A percentile compares a stretch with the other conserved stretches of the same genome.
These are phyloP conservation scores for Rhadinocentrus ornatus DNA, from an alignment of 2,797 vertebrate species.

Conservation along the genomic window DNA sequence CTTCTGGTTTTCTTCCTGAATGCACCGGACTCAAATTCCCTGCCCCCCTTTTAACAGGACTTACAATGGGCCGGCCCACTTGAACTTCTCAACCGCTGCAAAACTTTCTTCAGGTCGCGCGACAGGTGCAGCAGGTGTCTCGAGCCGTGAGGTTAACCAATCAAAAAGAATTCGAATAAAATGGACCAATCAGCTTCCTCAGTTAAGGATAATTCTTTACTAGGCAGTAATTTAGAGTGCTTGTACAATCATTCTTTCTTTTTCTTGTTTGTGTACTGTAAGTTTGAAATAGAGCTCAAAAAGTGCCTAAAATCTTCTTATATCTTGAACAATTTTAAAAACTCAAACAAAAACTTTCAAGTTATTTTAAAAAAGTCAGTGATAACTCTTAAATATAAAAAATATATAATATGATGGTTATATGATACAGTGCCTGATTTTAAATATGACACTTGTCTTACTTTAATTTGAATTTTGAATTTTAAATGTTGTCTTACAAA, in stretches of 20 bases:
- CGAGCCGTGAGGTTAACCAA: constrained; percentile 31
- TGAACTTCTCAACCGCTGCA: constrained; percentile 48
- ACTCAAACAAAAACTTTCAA: background rate
- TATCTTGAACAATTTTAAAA: background rate
- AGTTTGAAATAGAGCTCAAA: background rate
- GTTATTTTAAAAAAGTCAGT: no score
- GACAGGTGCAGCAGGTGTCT: constrained; percentile 65
- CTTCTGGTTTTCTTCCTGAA: constrained; percentile 62
- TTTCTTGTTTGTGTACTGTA: background rate
- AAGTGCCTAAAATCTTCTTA: background rate
- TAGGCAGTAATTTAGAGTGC: background rate
- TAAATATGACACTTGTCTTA: no score
- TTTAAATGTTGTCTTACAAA: no score
- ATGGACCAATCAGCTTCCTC: constrained; percentile 50
- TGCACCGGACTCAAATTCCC: constrained; percentile 9
- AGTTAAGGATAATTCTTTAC: background rate
- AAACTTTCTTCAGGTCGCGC: constrained; percentile 59
- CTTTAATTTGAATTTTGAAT: no score
- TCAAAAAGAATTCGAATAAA: constrained; percentile 41
- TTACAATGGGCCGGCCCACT: constrained; percentile 72
- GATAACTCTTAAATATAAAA: background rate
- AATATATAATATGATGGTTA: background rate
- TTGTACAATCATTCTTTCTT: background rate
- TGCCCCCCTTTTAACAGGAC: constrained; percentile 2
- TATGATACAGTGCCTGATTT: no score